phyloP scores from a whole-genome alignment of 2,113 vertebrate genomes.

The Phaethon lepturus region DNA sequence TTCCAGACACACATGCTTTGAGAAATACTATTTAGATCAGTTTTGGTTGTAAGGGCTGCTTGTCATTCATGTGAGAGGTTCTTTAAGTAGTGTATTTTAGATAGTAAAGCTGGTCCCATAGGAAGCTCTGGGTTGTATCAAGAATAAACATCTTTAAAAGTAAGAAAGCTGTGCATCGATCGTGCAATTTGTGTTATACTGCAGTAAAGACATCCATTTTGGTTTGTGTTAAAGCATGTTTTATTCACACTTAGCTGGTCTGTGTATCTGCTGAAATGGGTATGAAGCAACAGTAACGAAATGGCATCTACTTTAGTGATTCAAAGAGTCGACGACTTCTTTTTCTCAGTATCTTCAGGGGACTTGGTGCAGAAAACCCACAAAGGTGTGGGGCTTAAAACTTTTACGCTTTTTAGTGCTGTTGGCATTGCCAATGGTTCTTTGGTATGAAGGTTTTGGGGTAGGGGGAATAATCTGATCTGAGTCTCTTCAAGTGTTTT shows the following conservation, averaged over 20 bases:
- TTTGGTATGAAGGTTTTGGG: neutral
- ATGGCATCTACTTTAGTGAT: neutral
- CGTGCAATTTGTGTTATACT: neutral
- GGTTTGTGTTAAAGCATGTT: neutral
- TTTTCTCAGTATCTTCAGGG: neutral
- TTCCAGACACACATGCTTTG: neutral
- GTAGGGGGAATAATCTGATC: neutral
- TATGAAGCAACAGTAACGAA: neutral
- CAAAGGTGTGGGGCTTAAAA: accelerated
- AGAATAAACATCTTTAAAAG: neutral
- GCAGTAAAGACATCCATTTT: neutral
- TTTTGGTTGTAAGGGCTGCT: neutral
- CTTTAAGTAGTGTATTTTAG: neutral
- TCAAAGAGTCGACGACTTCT: neutral
- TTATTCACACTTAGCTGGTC: neutral
- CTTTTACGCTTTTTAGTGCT: neutral
- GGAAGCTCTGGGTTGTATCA: neutral
- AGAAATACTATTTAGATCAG: neutral
- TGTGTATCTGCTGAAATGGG: neutral
- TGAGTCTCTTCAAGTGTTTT: neutral
- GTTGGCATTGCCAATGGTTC: neutral
- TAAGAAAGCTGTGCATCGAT: neutral
- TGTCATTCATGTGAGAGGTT: neutral
- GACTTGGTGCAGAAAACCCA: neutral
- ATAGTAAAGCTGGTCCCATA: neutral